Evolutionary conservation across 2,113 vertebrate species (phyloP).

Genomic region (Sturnus vulgaris): DNA sequence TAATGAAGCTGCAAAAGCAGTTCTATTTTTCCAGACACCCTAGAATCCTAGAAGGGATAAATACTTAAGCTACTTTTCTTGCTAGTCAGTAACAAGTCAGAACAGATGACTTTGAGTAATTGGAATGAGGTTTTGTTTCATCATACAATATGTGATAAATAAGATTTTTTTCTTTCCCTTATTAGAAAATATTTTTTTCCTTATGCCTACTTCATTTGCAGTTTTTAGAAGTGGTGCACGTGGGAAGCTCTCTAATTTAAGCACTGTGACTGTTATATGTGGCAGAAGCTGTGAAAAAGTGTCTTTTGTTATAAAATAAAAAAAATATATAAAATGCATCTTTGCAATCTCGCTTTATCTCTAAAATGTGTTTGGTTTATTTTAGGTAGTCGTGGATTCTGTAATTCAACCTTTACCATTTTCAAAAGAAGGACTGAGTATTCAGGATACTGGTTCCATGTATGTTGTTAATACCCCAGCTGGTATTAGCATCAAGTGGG

Average conservation of each 20-base stretch:
- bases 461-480: constrained; percentile 88
- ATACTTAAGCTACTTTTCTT: neutral
- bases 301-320: neutral
- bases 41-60: neutral
- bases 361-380: neutral
- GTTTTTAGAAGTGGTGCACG: neutral
- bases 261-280: neutral
- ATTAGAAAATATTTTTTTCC: neutral
- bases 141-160: neutral
- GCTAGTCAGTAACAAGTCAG: neutral
- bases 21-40: neutral
- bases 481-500: constrained; percentile 92
- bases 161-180: neutral
- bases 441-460: constrained; percentile 95
- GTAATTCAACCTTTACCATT: constrained; percentile 83
- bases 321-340: neutral
- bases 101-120: neutral
- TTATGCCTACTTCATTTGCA: neutral
- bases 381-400: constrained; percentile 89
- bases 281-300: neutral
- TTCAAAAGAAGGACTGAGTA: constrained; percentile 79
- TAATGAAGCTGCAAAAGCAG: neutral
- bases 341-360: neutral
- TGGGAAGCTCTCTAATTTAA: neutral
- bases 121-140: neutral